A percentile compares a stretch with the other conserved stretches of the same genome.
Conservation (phyloP, 37 sponge, comb jelly and placozoan species). For the Axinella damicornis region DNA sequence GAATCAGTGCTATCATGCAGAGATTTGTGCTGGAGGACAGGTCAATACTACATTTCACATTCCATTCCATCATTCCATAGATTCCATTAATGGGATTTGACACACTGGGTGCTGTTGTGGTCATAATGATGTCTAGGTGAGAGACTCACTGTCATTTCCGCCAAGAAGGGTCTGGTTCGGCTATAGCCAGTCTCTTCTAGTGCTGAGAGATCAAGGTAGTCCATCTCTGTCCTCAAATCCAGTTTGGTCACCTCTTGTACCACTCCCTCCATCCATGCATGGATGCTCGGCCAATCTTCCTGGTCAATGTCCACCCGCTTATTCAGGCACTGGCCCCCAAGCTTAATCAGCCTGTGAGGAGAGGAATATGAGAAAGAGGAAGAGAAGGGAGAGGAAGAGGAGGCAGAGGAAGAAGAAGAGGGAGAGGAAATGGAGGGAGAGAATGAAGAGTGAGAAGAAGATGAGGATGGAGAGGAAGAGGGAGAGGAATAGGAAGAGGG, state of each 20-base stretch:
- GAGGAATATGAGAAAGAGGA: not conserved
- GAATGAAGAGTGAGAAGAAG: not conserved
- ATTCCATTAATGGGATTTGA: no score
- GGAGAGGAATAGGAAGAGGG: no score
- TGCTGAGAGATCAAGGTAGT: constrained; percentile 63
- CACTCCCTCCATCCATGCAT: constrained; percentile 55
- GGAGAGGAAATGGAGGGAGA: no score
- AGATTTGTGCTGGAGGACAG: no score
- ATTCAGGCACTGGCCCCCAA: constrained; percentile 6
- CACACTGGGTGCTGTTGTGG: not conserved
- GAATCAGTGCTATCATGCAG: no score
- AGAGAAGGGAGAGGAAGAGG: no score
- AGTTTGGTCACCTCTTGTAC: not conserved
- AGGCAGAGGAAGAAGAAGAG: no score
- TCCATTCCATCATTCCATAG: no score
- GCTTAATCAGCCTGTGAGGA: constrained; percentile 11
- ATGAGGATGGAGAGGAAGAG: no score
- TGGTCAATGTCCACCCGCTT: constrained; percentile 59
- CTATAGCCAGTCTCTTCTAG: constrained; percentile 35
- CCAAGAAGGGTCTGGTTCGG: constrained; percentile 50
- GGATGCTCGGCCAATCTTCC: constrained; percentile 54
- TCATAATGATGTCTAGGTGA: no score
- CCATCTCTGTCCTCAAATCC: constrained; percentile 14
- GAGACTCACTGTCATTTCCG: constrained; percentile 47
- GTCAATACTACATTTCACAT: no score